These are phyloP conservation scores for Unio pictorum DNA, from an alignment of 2,888 invertebrate species.

Conservation along the genomic window DNA sequence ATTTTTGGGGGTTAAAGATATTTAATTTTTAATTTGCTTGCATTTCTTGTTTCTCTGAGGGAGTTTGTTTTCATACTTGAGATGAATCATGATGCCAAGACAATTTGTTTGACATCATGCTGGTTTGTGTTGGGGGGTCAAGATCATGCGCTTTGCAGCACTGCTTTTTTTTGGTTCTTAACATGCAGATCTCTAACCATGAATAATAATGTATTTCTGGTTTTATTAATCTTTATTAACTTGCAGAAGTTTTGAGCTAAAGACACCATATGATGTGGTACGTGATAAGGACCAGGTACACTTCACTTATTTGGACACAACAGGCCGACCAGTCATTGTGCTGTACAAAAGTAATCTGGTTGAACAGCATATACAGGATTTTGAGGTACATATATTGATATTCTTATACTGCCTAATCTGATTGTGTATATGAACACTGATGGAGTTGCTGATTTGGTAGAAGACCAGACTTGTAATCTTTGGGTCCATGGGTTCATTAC, in stretches of 20 bases:
- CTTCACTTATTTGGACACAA: slow-evolving; percentile 95
- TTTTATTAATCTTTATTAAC: slow-evolving; percentile 4
- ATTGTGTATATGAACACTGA: too few relatives aligned
- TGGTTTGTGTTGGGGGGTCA: too few relatives aligned
- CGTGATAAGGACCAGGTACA: slow-evolving; percentile 84
- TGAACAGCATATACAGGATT: slow-evolving; percentile 96
- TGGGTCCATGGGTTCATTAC: too few relatives aligned
- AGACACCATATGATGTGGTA: slow-evolving; percentile 85
- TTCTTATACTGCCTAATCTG: too few relatives aligned
- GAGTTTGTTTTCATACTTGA: too few relatives aligned
- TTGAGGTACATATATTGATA: slow-evolving; percentile 76
- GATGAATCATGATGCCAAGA: too few relatives aligned
- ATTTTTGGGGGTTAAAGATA: too few relatives aligned
- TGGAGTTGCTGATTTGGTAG: too few relatives aligned
- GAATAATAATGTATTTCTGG: background rate
- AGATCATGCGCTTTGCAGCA: background rate
- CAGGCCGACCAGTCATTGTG: slow-evolving; percentile 92
- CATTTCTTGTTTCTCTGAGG: too few relatives aligned
- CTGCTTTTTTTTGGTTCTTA: background rate
- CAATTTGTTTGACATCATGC: too few relatives aligned
- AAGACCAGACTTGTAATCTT: too few relatives aligned
- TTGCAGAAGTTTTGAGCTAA: slow-evolving; percentile 82
- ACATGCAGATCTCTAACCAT: background rate
- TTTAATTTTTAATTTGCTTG: too few relatives aligned
- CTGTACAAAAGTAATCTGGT: slow-evolving; percentile 87